Evolutionary conservation across 2,113 vertebrate species (phyloP), one percentile per base, ranked within the genome.

Genomic region (Chaenocephalus aceratus): DNA sequence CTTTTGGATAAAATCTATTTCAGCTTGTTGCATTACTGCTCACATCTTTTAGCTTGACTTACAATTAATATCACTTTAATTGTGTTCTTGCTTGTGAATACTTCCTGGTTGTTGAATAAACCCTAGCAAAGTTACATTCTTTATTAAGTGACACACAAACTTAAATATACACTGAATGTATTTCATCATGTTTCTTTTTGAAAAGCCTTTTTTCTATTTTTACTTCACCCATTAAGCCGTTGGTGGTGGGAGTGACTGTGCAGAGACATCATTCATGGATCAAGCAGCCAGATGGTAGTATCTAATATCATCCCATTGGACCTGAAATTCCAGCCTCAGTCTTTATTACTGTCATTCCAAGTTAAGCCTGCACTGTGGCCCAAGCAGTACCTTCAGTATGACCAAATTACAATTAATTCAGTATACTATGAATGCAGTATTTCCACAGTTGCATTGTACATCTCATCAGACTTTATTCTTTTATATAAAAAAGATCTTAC

Each of bases 241-340:
- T 64, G 66, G 41, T 51, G 54, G 67, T 60, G 62, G 30, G 61
- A 77, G 41, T 49, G 49, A 60, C 59, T 49, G 36, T 11, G 45
- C 26, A 69, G 12, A 75, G 16, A 71, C 45, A 69, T 26, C 53
- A 74, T 77, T 45, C 67, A 65, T 80, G 81, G 85, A 85, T 90
- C 76, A 83, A 69, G 11, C 79, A 70, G 75, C 60, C 88, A 92
- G 86, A 91, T 88, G 83, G 85, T 85, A 88, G 89, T 82, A 72
- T 71, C 71, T 79, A 73, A 89, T 80, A 84, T 59, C 76, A 85
- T 89, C 84, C 87, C 87, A 73, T 67, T 77, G 80, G 86, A 87
- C 65, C 78, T 79, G 68, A 82, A 82, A 87, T 81, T 85, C 71
- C 73, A 82, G 63, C 72, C 66, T 61, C 75, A 63, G 71, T 71